Base-by-base conservation (phyloP, 2,888 invertebrate species). In the Pachymerium ferrugineum region DNA sequence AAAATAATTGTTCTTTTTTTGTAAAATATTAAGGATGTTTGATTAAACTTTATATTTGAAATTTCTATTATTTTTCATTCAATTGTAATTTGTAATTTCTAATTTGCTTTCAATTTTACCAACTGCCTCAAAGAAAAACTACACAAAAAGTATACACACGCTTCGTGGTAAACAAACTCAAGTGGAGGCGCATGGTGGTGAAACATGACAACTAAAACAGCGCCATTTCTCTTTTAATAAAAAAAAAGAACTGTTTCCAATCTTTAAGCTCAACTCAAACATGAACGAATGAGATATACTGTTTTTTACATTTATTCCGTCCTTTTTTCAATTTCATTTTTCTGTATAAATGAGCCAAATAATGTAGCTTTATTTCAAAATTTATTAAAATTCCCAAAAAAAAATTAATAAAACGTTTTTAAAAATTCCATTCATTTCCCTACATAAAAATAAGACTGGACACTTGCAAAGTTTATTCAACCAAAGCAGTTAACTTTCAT, bases 41-140 rank as follows among this genome's bases (percentile, higher is more conserved):
- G 47, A 54, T 54, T 54, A 54, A 54, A 54, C 47, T 54, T 54
- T 54, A 54, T 54, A 54, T 54, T 54, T 54, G 47, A 54, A 54
- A 54, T 54, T 54, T 54, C 47, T 54, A 54, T 54, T 54, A 54
- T 54, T 54, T 54, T 54, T 54, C 22, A 16, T 8, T 33, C 12
- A 38, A 3, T 54, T 10, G 47, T 19, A 22, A 5, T 54, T 54
- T 54, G 47, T 54, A 54, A 19, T 54, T 19, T n/a, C 6, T 1
- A 54, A 19, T 54, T 54, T 54, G 19, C 4, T 54, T 54, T 5
- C 3, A 54, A 54, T 54, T n/a, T n/a, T n/a, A n/a, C n/a, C n/a
- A 54, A 54, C 47, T 54, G 47, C 47, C 47, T 54, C 47, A 22
- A 54, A n/a, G n/a, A n/a, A n/a, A n/a, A n/a, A n/a, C n/a, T 47